phyloP scores from a whole-genome alignment of 1,140 invertebrate species.

The Drosophila funebris region DNA sequence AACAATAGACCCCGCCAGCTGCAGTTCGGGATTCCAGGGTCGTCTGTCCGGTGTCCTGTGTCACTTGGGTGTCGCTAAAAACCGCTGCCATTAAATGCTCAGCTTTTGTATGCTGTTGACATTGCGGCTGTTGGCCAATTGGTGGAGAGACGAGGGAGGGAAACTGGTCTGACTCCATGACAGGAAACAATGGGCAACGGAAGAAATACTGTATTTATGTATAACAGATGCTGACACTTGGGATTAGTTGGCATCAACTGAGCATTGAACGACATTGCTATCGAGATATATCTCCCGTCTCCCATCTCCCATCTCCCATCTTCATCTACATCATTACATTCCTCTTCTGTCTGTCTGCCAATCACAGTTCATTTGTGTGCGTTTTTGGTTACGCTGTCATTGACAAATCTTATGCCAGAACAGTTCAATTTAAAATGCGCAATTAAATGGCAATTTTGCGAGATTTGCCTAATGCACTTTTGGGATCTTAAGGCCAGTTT shows the following conservation, averaged over 20 bases:
- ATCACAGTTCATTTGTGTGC: conserved; percentile 10
- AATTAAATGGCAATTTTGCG: conserved; percentile 36
- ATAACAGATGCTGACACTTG: conserved; percentile 57
- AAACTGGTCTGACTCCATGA: background rate
- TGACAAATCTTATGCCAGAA: conserved; percentile 28
- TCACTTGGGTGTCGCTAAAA: conserved; percentile 8
- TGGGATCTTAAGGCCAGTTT: background rate
- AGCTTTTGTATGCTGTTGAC: conserved; percentile 46
- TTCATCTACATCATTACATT: background rate
- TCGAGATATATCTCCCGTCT: background rate
- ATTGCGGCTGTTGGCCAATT: conserved; percentile 40
- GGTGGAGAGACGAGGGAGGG: too few relatives aligned
- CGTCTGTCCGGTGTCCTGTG: background rate
- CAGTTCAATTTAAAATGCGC: conserved; percentile 37
- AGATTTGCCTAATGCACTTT: conserved; percentile 10
- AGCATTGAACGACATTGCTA: conserved; percentile 44
- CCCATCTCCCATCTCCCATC: background rate
- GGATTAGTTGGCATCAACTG: conserved; percentile 70
- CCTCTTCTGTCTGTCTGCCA: background rate
- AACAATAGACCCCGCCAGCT: conserved; percentile 4
- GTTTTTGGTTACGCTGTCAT: background rate
- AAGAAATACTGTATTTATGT: conserved; percentile 35
- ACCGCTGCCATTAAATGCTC: conserved; percentile 21
- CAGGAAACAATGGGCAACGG: conserved; percentile 40
- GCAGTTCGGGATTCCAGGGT: background rate